Evolutionary conservation across 2,888 invertebrate genomes (phyloP).

Genomic region (Gisinianus flammeolus): DNA sequence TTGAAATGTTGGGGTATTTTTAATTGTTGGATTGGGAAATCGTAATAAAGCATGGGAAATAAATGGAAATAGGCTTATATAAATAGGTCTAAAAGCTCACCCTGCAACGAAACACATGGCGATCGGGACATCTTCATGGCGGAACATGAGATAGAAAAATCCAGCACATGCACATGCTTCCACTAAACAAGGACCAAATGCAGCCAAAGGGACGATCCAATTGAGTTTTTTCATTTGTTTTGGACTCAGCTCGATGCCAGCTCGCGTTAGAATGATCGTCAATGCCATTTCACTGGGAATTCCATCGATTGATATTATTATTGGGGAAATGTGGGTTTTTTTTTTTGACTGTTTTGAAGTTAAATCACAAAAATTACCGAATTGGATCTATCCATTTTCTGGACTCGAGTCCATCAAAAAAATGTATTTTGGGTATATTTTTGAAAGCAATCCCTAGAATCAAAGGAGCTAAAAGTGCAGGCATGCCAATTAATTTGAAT

Average conservation of each 20-base stretch:
- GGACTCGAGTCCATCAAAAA: slow-evolving; percentile 15
- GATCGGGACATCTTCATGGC: slow-evolving; percentile 28
- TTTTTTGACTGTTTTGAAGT: too few species aligned
- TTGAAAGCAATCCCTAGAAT: slow-evolving; percentile 71
- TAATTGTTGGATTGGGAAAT: too few species aligned
- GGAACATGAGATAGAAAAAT: slow-evolving; percentile 48
- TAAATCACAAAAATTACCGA: slow-evolving; percentile 35
- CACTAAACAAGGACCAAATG: slow-evolving; percentile 54
- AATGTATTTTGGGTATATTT: slow-evolving; percentile 40
- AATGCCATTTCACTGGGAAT: slow-evolving; percentile 76
- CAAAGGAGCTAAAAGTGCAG: slow-evolving; percentile 86
- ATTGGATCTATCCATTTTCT: slow-evolving; percentile 53
- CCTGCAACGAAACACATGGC: slow-evolving; percentile 57
- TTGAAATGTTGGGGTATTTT: too few species aligned
- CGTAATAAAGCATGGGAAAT: too few species aligned
- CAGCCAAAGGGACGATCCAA: slow-evolving; percentile 51
- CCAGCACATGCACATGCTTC: slow-evolving; percentile 50
- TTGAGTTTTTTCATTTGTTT: slow-evolving; percentile 54
- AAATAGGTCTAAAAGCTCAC: too few species aligned
- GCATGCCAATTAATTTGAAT: slow-evolving; percentile 78
- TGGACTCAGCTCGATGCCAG: slow-evolving; percentile 55
- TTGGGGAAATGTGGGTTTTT: too few species aligned
- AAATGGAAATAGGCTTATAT: too few species aligned
- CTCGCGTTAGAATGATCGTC: slow-evolving; percentile 55
- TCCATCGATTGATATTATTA: too few species aligned